Evolutionary conservation across 2,797 vertebrate genomes (phyloP), one percentile per base, ranked within the genome.

Genomic region (Picus viridis): DNA sequence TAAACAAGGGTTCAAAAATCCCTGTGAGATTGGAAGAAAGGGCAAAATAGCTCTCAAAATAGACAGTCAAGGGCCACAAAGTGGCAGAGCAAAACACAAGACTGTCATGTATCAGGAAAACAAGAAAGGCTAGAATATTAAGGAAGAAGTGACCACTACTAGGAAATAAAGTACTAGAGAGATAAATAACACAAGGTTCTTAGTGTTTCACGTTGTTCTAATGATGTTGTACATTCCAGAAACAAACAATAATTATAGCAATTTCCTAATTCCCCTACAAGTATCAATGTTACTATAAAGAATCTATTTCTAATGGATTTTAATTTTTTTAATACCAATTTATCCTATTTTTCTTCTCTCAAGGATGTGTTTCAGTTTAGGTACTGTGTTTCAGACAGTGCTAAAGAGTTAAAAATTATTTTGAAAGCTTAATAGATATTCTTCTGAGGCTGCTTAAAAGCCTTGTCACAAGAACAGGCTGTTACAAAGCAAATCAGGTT

Each of bases 21-120:
- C 78, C 76, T 69, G 56, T 72, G 88, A 95, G 90, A 92, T 56
- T 63, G 58, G 51, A 96, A 95, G 39, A 94, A 93, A 93, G 75
- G 32, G 49, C 63, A 92, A 75, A 93, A 77, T 0, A 85, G 43
- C 47, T 92, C 84, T 77, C 65, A 83, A 63, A 93, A 89, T 4
- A 89, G 78, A 84, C 76, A 91, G 69, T 49, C 77, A 91, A 90
- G 72, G 72, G 85, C 78, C 92, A 90, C 10, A 24, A 93, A 93
- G 49, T 57, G 59, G 83, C 75, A 94, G 77, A 80, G 77, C 29
- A 94, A 93, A 92, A 83, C 83, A 82, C 54, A 77, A 67, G 70
- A 87, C 63, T 74, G 53, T 69, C 51, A 77, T 19, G 8, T 62
- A 84, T 43, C 65, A 89, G 72, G 54, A 94, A 83, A 84, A 84